These are phyloP conservation scores for Otolemur crassicaudatus DNA, from an alignment of 2,797 vertebrate species.

Conservation along the genomic window DNA sequence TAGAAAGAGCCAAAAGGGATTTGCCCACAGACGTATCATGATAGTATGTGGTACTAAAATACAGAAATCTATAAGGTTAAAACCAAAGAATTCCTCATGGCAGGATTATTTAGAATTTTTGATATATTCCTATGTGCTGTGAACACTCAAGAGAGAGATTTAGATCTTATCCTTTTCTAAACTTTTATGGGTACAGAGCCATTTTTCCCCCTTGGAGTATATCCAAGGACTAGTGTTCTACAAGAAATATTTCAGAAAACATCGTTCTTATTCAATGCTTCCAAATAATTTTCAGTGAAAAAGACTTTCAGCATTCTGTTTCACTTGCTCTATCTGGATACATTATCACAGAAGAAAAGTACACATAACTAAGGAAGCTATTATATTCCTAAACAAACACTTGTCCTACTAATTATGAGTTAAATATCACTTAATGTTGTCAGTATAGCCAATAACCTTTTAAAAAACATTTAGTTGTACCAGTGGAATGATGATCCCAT, in stretches of 20 bases:
- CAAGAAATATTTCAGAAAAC: neutral
- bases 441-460: neutral
- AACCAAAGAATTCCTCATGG: neutral
- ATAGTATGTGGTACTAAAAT: neutral
- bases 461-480: neutral
- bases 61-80: neutral
- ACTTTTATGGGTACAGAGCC: neutral
- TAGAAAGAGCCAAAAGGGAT: neutral
- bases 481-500: neutral
- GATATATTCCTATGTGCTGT: neutral
- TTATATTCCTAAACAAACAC: neutral
- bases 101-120: slow-evolving; percentile 19
- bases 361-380: neutral
- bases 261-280: neutral
- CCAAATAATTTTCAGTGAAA: neutral
- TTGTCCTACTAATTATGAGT: neutral
- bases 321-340: neutral
- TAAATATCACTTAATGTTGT: neutral
- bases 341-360: neutral
- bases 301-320: neutral
- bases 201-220: neutral
- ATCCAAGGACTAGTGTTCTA: neutral
- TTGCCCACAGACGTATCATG: neutral
- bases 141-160: neutral
- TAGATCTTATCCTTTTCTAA: slow-evolving; percentile 36